Percentiles rank a stretch among this genome's conserved stretches.
Evolutionary conservation across 2,113 vertebrate genomes (phyloP).

Genomic region (Vulpes lagopus): DNA sequence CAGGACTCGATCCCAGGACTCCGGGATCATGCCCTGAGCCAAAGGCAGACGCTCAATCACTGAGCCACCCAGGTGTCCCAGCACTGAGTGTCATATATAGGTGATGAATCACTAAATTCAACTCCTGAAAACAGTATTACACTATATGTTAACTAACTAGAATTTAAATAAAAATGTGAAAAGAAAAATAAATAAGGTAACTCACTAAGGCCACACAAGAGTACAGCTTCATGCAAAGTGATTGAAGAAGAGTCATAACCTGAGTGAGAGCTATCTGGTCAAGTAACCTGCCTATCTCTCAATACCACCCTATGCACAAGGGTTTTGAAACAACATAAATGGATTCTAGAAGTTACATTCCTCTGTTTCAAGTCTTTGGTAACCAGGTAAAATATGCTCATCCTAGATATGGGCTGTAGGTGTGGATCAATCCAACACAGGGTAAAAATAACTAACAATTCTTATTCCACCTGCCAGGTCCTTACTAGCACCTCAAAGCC

Average conservation of each 20-base stretch:
- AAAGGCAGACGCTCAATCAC: no score
- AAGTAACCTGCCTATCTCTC: neutral
- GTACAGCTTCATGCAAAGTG: neutral
- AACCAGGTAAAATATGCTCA: neutral
- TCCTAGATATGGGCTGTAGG: neutral
- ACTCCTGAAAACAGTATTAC: neutral
- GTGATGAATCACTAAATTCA: neutral
- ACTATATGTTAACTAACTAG: neutral
- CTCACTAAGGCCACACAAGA: neutral
- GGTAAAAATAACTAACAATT: neutral
- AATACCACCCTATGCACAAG: neutral
- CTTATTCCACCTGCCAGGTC: neutral
- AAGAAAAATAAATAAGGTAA: neutral
- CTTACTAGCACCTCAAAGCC: neutral
- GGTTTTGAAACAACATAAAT: neutral
- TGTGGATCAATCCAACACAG: neutral
- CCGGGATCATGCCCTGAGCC: no score
- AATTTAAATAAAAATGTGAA: neutral
- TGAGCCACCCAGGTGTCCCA: no score
- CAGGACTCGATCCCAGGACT: no score
- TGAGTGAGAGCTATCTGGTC: neutral
- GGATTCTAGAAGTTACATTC: neutral
- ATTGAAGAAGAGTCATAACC: neutral
- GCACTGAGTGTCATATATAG: neutral
- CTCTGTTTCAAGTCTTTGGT: constrained; percentile 24